Conservation (phyloP, 1,140 invertebrate species). For the Forficula auricularia region DNA sequence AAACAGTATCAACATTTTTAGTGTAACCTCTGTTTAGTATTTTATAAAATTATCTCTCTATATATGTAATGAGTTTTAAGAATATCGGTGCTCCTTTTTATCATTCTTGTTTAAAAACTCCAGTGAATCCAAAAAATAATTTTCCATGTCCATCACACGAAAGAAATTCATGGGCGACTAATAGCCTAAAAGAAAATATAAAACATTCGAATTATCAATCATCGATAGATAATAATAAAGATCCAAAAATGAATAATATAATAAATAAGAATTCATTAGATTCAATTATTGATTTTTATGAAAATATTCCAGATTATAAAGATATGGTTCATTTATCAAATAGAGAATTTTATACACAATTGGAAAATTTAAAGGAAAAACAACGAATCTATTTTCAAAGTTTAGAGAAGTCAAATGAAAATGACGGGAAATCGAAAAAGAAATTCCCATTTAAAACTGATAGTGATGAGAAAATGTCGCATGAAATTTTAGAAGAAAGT, state of each 20-base stretch:
- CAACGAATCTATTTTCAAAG: constrained; percentile 36
- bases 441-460: background rate
- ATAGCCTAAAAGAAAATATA: constrained; percentile 13
- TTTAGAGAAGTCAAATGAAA: constrained; percentile 29
- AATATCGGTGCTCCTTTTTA: constrained; percentile 21
- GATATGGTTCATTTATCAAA: constrained; percentile 47
- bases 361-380: constrained; percentile 42
- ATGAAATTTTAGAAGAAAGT: constrained; percentile 21
- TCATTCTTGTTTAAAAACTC: constrained; percentile 43
- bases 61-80: no score
- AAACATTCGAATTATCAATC: constrained; percentile 8
- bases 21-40: no score
- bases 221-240: no score
- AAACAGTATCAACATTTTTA: no score
- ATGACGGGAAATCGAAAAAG: constrained; percentile 19
- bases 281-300: constrained; percentile 42
- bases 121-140: constrained; percentile 39
- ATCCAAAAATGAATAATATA: constrained; percentile 7
- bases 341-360: constrained; percentile 43
- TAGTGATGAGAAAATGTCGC: constrained; percentile 6
- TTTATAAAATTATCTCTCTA: no score
- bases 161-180: constrained; percentile 26
- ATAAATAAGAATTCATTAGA: constrained; percentile 24
- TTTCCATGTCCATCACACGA: constrained; percentile 44
- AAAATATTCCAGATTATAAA: constrained; percentile 48